Evolutionary conservation across 2,113 vertebrate species (phyloP).

Genomic region (Microtus richardsoni): DNA sequence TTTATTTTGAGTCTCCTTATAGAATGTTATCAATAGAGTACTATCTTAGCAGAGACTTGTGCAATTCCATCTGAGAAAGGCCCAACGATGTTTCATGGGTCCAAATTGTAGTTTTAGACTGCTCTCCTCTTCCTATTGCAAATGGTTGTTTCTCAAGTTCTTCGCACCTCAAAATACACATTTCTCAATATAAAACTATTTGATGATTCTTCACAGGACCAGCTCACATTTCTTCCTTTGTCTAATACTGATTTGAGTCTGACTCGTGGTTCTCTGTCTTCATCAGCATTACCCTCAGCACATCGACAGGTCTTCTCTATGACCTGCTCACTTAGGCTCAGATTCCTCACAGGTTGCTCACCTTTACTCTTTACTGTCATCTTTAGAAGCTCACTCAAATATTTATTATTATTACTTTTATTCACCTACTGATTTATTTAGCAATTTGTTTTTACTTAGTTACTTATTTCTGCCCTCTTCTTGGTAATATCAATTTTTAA

Average conservation of each 20-base stretch:
- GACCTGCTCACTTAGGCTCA: background rate
- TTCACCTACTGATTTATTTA: background rate
- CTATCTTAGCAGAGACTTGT: background rate
- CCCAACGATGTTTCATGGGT: background rate
- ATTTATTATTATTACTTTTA: background rate
- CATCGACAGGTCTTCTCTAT: background rate
- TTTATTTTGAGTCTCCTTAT: background rate
- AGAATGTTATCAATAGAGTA: background rate
- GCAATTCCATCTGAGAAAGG: background rate
- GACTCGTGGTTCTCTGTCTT: background rate
- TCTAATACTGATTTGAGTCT: background rate
- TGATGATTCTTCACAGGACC: background rate
- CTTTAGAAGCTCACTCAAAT: background rate
- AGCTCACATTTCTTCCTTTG: background rate
- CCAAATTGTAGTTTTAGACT: background rate
- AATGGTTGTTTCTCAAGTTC: background rate
- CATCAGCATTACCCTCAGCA: background rate
- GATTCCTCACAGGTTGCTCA: background rate
- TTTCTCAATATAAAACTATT: constrained; percentile 1
- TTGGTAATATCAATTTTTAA: background rate
- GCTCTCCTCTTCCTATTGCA: background rate
- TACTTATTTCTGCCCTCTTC: background rate
- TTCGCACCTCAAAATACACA: background rate
- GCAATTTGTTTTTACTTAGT: background rate
- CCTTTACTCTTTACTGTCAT: background rate